Evolutionary conservation across 2,797 vertebrate genomes (phyloP).

Genomic region (Trematomus bernacchii): DNA sequence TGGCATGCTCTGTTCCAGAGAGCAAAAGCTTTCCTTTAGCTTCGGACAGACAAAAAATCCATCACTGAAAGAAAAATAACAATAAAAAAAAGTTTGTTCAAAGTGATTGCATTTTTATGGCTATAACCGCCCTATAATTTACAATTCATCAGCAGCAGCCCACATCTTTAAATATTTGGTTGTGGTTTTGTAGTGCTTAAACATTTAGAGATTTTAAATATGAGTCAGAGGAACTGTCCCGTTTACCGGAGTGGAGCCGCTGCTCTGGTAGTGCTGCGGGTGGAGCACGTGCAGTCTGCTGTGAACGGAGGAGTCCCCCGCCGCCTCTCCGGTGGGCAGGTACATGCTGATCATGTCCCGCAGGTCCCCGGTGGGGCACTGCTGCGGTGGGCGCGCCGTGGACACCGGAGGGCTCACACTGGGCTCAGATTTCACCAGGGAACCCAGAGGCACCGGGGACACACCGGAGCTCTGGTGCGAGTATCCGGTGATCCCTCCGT

Average conservation of each 20-base stretch:
- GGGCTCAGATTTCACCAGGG: slow-evolving; percentile 94
- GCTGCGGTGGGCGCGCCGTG: slow-evolving; percentile 86
- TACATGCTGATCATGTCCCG: slow-evolving; percentile 99
- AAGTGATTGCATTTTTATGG: slow-evolving; percentile 77
- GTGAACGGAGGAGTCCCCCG: slow-evolving; percentile 86
- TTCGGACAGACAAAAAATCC: slow-evolving; percentile 60
- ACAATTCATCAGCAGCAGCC: slow-evolving; percentile 83
- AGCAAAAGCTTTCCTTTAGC: slow-evolving; percentile 58
- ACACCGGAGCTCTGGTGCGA: slow-evolving; percentile 87
- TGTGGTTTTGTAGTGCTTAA: slow-evolving; percentile 68
- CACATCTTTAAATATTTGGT: slow-evolving; percentile 82
- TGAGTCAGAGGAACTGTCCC: slow-evolving; percentile 95
- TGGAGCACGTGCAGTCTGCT: slow-evolving; percentile 94
- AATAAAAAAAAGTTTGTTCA: slow-evolving; percentile 65
- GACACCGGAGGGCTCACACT: slow-evolving; percentile 92
- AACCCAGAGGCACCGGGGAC: slow-evolving; percentile 89
- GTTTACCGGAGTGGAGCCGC: slow-evolving; percentile 89
- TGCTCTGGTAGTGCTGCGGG: slow-evolving; percentile 95
- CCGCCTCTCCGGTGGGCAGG: slow-evolving; percentile 88
- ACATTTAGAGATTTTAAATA: slow-evolving; percentile 76
- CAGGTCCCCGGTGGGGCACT: slow-evolving; percentile 93
- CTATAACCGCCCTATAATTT: slow-evolving; percentile 82
- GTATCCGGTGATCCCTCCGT: slow-evolving; percentile 92
- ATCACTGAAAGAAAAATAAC: slow-evolving; percentile 54
- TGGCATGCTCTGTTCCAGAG: slow-evolving; percentile 80